Evolutionary conservation across 2,113 vertebrate genomes (phyloP).

Genomic region (Pholis gunnellus): DNA sequence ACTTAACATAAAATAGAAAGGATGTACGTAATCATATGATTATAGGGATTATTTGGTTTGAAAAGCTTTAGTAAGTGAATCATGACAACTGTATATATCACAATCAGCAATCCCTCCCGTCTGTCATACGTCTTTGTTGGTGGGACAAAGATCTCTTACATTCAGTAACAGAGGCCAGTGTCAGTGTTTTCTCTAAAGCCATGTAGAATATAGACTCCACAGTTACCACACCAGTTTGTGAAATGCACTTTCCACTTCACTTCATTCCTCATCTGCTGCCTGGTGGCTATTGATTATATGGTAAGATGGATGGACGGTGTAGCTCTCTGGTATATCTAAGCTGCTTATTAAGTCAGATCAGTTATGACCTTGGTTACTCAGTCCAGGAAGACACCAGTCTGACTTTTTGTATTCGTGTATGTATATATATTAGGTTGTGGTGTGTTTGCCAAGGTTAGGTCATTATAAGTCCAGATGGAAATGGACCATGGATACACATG

Average conservation of each 20-base stretch:
- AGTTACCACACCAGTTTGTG: slow-evolving; percentile 11
- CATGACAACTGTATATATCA: background rate
- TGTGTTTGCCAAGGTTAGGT: slow-evolving; percentile 30
- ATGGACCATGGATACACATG: background rate
- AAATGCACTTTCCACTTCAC: slow-evolving; percentile 5
- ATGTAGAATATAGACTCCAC: slow-evolving; percentile 13
- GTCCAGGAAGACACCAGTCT: slow-evolving; percentile 25
- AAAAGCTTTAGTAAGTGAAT: slow-evolving; percentile 3
- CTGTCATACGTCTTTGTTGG: background rate
- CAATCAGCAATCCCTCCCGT: background rate
- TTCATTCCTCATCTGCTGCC: slow-evolving; percentile 43
- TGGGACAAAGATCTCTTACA: slow-evolving; percentile 3
- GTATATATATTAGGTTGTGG: background rate
- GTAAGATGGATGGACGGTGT: slow-evolving; percentile 39
- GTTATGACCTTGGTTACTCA: slow-evolving; percentile 31
- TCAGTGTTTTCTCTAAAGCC: background rate
- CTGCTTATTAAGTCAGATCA: slow-evolving; percentile 36
- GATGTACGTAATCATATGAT: background rate
- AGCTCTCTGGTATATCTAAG: slow-evolving; percentile 44
- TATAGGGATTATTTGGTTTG: background rate
- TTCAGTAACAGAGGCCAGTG: background rate
- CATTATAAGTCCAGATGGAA: background rate
- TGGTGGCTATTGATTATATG: slow-evolving; percentile 47
- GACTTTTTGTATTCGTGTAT: slow-evolving; percentile 31
- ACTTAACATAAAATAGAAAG: background rate